Evolutionary conservation across 2,888 invertebrate species (phyloP).

Genomic region (Hypercompe scribonia): DNA sequence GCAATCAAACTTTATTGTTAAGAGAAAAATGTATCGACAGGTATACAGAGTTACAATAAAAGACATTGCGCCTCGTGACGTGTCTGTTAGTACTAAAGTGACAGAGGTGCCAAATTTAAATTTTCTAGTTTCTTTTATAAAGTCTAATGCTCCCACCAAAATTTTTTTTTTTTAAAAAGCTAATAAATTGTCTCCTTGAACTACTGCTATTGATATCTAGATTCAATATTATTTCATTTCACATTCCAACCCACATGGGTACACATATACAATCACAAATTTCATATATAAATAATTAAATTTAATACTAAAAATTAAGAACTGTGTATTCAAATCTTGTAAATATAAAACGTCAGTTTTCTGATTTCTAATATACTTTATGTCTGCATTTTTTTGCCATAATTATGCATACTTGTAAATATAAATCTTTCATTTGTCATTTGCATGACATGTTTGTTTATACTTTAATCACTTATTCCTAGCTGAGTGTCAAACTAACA

Average conservation of each 20-base stretch:
- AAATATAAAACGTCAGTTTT: background rate
- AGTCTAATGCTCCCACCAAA: constrained; percentile 74
- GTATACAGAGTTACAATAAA: too few species aligned
- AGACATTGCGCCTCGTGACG: too few species aligned
- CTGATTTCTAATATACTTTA: background rate
- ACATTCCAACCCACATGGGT: background rate
- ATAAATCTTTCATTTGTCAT: background rate
- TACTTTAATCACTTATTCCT: background rate
- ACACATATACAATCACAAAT: background rate
- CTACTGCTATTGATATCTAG: constrained; percentile 50
- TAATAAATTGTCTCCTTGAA: constrained; percentile 47
- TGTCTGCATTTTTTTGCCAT: background rate
- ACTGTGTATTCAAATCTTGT: background rate
- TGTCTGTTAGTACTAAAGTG: too few species aligned
- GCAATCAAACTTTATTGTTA: too few species aligned
- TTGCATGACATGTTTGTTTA: background rate
- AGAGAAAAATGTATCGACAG: too few species aligned
- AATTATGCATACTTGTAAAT: background rate
- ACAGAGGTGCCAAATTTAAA: too few species aligned
- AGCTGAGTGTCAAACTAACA: too few species aligned
- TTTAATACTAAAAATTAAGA: background rate
- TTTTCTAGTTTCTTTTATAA: too few species aligned
- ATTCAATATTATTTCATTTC: constrained; percentile 18
- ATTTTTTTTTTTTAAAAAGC: constrained; percentile 31
- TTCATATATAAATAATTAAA: background rate